A percentile compares a stretch with the other conserved stretches of the same genome.
These are phyloP conservation scores for Drosophila villosipedis DNA, from an alignment of 2,888 invertebrate genomes.

Conservation along the genomic window DNA sequence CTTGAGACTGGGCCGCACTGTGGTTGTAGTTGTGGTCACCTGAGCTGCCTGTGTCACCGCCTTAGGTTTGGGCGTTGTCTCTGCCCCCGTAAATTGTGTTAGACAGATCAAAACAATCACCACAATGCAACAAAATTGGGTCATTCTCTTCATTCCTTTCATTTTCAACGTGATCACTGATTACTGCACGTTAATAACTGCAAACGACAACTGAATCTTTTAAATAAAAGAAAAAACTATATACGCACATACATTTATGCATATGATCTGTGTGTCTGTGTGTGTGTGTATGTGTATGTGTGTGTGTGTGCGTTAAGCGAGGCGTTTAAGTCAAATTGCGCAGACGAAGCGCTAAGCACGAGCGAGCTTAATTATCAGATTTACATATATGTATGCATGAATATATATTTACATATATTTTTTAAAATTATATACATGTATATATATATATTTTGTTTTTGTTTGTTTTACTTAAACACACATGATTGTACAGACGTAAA, in stretches of 20 bases:
- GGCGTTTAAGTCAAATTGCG: conserved; percentile 62
- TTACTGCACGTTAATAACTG: conserved; percentile 61
- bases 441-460: neutral
- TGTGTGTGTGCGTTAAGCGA: conserved; percentile 48
- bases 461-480: neutral
- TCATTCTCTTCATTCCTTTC: conserved; percentile 31
- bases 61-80: conserved; percentile 52
- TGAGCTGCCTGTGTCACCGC: conserved; percentile 17
- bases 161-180: conserved; percentile 42
- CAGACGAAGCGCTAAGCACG: conserved; percentile 55
- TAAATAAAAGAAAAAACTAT: conserved; percentile 19
- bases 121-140: conserved; percentile 57
- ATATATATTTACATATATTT: neutral
- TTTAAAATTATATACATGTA: neutral
- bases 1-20: conserved; percentile 7
- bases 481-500: neutral
- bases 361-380: conserved; percentile 56
- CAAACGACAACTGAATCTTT: conserved; percentile 60
- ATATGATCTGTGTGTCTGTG: conserved; percentile 7
- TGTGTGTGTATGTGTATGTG: conserved; percentile 15
- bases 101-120: conserved; percentile 46
- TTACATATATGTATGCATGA: neutral
- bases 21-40: conserved; percentile 11
- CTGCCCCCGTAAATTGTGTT: conserved; percentile 43
- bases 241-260: neutral